These are phyloP conservation scores for Planiliza haematocheilus DNA, from an alignment of 2,113 vertebrate species.

Conservation along the genomic window DNA sequence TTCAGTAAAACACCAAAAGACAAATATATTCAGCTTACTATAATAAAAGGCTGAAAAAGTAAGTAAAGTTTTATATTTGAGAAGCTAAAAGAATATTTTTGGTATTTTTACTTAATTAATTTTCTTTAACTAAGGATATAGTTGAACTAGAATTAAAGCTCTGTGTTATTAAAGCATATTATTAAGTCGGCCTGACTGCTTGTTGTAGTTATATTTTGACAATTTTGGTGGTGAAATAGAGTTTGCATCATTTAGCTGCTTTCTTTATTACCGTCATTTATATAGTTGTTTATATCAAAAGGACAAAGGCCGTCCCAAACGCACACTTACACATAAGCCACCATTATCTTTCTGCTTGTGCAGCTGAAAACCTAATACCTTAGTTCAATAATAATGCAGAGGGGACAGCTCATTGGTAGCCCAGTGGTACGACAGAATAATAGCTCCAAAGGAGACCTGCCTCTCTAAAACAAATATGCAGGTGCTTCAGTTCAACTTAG, in stretches of 20 bases:
- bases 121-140: no score
- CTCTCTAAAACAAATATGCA: slow-evolving; percentile 77
- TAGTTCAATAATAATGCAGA: slow-evolving; percentile 96
- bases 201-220: neutral
- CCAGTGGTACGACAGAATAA: slow-evolving; percentile 72
- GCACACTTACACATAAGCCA: slow-evolving; percentile 94
- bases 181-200: slow-evolving; percentile 4
- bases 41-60: neutral
- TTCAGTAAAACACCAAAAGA: no score
- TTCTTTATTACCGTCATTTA: slow-evolving; percentile 79
- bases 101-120: no score
- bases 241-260: slow-evolving; percentile 64
- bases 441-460: slow-evolving; percentile 66
- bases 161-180: neutral
- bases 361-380: slow-evolving; percentile 96
- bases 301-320: slow-evolving; percentile 91
- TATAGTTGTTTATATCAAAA: slow-evolving; percentile 80
- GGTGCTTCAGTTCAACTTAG: slow-evolving; percentile 73
- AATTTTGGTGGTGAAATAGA: slow-evolving; percentile 50
- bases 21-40: no score
- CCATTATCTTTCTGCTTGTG: slow-evolving; percentile 99
- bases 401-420: slow-evolving; percentile 80
- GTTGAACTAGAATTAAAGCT: no score
- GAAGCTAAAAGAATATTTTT: neutral
- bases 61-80: neutral